phyloP scores from a whole-genome alignment of 1,140 invertebrate species.

The Cydia amplana region DNA sequence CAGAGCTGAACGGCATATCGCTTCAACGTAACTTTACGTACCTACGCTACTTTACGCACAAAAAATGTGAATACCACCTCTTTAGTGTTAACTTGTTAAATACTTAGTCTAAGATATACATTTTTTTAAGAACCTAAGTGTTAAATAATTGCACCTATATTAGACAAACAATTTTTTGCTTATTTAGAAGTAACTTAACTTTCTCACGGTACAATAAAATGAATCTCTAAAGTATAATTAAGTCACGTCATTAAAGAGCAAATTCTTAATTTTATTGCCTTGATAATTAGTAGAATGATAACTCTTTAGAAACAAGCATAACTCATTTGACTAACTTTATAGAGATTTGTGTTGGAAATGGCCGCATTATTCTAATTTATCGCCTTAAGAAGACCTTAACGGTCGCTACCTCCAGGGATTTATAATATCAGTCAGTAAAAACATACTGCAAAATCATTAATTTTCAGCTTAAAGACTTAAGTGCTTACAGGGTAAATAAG shows the following conservation, averaged over 20 bases:
- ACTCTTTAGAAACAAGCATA: conserved; percentile 74
- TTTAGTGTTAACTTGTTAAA: no score
- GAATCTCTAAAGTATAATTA: conserved; percentile 61
- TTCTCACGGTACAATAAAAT: conserved; percentile 47
- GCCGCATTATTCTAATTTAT: conserved; percentile 77
- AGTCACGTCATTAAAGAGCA: conserved; percentile 45
- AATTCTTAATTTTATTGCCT: conserved; percentile 65
- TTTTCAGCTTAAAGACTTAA: conserved; percentile 33
- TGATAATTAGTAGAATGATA: conserved; percentile 68
- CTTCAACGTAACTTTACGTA: no score
- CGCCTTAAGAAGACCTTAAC: conserved; percentile 68
- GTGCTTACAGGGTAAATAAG: background rate
- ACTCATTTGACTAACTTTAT: conserved; percentile 66
- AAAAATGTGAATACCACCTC: no score
- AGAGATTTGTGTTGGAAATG: conserved; percentile 73
- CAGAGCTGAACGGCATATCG: no score
- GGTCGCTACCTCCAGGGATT: conserved; percentile 55
- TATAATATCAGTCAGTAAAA: conserved; percentile 46
- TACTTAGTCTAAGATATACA: no score
- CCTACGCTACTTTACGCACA: no score
- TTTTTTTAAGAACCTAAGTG: no score
- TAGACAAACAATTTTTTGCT: background rate
- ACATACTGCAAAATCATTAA: conserved; percentile 38
- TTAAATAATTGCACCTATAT: no score
- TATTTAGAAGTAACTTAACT: background rate